Evolutionary conservation across 2,888 invertebrate genomes (phyloP).

Genomic region (Dynastes hyllus): DNA sequence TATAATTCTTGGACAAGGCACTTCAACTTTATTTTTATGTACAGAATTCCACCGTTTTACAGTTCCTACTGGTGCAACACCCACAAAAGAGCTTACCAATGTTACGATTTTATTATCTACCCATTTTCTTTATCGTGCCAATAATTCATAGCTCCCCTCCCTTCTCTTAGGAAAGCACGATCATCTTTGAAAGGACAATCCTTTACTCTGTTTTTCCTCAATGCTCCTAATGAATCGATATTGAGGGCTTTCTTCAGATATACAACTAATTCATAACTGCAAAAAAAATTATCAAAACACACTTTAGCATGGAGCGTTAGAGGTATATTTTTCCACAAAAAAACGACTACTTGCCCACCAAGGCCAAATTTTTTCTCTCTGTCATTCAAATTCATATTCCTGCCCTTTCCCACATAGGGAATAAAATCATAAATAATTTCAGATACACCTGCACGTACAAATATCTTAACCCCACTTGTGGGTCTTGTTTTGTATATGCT

Average conservation of each 20-base stretch:
- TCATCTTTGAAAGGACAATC: background rate
- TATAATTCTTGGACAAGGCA: background rate
- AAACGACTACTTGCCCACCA: no score
- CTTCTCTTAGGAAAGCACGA: background rate
- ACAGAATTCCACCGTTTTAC: background rate
- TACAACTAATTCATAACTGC: background rate
- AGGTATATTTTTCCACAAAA: no score
- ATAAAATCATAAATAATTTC: background rate
- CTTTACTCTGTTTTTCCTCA: background rate
- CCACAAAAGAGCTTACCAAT: background rate
- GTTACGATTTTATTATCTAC: background rate
- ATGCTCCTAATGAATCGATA: background rate
- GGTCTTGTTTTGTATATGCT: background rate
- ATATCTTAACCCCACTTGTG: conserved; percentile 9
- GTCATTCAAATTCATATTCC: background rate
- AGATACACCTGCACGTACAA: background rate
- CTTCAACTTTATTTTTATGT: background rate
- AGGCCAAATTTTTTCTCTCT: background rate
- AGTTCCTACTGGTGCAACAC: background rate
- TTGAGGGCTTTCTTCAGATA: background rate
- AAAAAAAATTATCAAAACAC: background rate
- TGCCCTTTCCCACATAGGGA: background rate
- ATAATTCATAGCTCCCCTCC: background rate
- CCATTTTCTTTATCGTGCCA: background rate
- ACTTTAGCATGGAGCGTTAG: background rate